Base-by-base conservation (phyloP, 2,113 vertebrate genomes). In the Arizona elegans region DNA sequence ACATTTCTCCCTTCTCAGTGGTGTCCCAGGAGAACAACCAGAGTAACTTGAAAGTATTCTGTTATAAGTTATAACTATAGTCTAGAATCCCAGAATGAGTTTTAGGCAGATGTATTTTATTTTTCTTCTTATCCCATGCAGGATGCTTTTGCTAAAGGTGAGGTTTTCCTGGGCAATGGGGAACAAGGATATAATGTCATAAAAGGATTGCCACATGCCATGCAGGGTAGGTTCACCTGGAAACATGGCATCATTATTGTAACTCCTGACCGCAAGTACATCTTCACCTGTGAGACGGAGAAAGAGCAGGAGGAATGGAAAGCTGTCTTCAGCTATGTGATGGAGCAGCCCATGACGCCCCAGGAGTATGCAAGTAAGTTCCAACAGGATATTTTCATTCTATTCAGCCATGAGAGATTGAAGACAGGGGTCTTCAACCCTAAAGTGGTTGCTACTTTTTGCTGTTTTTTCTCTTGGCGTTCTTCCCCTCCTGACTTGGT, bases 101-200 rank as follows among this genome's bases (percentile, higher is more conserved):
- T 54, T 8, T 33, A 43, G 24, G 29, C 88, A 62, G 3, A 15
- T 24, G 50, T 75, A 11, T n/a, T 93, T 33, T 54, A 43, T 90
- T 86, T 33, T 12, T 12, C 10, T 8, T 23, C 75, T 90, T 94
- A 93, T 94, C 53, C 33, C 43, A 93, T n/a, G 33, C 92, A 99
- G 99, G 98, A 99, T 1, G 98, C 98, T 0, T 99, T 98, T 95
- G 98, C 98, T 93, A 99, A 98, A 96, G 99, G 99, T 0, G 98
- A 99, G 88, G 98, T 98, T 23, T 99, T 99, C 93, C 93, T 99
- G 93, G 99, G 98, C 56, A 98, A 98, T 96, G 93, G 89, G 53
- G 98, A 98, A 81, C 97, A 98, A 11, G 98, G 98, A 3, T 99
- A 99, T 94, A 96, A 96, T 0, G 97, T 96, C 55, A 95, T 92